Evolutionary conservation across 2,888 invertebrate species (phyloP).

Genomic region (Tenthredo scrophulariae): DNA sequence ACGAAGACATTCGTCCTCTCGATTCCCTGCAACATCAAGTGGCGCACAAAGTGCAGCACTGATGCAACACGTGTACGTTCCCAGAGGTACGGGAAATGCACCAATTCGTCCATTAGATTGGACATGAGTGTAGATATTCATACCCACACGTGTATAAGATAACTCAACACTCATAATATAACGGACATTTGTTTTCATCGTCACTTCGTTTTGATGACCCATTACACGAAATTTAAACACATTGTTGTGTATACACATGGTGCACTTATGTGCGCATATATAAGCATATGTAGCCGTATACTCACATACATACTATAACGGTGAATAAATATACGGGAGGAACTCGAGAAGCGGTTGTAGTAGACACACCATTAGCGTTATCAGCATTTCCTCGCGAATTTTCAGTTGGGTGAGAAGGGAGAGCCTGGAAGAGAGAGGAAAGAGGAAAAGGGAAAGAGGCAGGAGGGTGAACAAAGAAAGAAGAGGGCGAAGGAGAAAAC

Average conservation of each 20-base stretch:
- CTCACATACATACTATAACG: neutral
- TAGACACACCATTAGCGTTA: constrained; percentile 25
- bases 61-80: constrained; percentile 13
- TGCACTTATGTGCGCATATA: neutral
- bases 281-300: neutral
- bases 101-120: constrained; percentile 33
- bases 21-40: constrained; percentile 2
- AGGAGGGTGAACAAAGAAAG: neutral
- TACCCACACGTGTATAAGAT: neutral
- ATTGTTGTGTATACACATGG: neutral
- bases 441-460: neutral
- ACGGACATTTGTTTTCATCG: constrained; percentile 1
- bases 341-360: constrained; percentile 4
- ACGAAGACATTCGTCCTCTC: neutral
- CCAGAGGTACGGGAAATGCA: neutral
- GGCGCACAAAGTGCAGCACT: neutral
- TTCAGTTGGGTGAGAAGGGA: constrained; percentile 24
- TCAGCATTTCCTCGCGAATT: constrained; percentile 46
- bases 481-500: constrained; percentile 35
- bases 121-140: constrained; percentile 23
- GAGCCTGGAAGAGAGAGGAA: neutral
- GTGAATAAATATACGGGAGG: constrained; percentile 6
- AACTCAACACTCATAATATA: neutral
- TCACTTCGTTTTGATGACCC: neutral
- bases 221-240: neutral